phyloP scores from a whole-genome alignment of 2,888 invertebrate genomes.

The Noctua pronuba region DNA sequence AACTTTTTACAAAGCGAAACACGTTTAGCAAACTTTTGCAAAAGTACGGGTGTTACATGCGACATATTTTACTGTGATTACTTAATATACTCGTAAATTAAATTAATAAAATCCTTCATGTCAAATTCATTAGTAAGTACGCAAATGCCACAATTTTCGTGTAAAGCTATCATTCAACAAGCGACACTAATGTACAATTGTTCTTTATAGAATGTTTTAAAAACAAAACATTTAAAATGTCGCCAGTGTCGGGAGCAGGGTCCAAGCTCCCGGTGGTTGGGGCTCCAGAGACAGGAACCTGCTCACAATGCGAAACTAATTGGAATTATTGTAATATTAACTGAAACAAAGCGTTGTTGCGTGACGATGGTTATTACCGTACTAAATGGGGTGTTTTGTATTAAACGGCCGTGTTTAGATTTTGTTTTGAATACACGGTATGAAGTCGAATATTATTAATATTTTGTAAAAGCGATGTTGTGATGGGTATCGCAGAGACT shows the following conservation, averaged over 20 bases:
- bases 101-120: background rate
- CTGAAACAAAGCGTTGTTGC: constrained; percentile 15
- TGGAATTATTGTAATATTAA: constrained; percentile 13
- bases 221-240: background rate
- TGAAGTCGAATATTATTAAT: constrained; percentile 7
- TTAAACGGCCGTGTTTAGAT: constrained; percentile 12
- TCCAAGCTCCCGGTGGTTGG: background rate
- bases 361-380: constrained; percentile 18
- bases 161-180: background rate
- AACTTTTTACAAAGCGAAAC: background rate
- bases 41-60: background rate
- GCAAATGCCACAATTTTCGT: background rate
- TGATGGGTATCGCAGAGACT: background rate
- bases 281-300: background rate
- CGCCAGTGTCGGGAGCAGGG: background rate
- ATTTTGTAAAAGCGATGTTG: background rate
- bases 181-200: background rate
- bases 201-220: constrained; percentile 7
- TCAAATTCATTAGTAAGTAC: background rate
- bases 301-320: constrained; percentile 7
- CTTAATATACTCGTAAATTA: background rate
- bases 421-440: background rate
- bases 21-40: background rate
- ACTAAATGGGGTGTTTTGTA: background rate
- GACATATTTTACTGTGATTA: background rate